phyloP scores from a whole-genome alignment of 1,140 invertebrate species.

The Drosophila seguyi region DNA sequence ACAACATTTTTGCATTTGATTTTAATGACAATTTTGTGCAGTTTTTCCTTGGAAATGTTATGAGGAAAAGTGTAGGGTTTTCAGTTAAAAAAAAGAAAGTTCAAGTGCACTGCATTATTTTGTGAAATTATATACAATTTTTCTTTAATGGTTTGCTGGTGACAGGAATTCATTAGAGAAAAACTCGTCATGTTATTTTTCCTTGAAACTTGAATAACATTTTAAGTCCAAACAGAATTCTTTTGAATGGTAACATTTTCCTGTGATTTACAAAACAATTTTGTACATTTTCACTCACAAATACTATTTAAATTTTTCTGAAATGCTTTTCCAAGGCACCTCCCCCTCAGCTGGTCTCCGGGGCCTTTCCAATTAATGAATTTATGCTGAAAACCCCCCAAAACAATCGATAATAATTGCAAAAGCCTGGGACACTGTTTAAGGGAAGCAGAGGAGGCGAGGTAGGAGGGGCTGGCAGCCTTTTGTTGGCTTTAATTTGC shows the following conservation, averaged over 20 bases:
- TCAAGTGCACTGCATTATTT: background rate
- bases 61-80: background rate
- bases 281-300: constrained; percentile 3
- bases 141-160: background rate
- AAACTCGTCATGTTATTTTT: background rate
- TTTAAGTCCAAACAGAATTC: background rate
- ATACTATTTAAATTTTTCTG: background rate
- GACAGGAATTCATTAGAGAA: background rate
- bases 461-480: background rate
- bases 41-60: background rate
- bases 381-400: constrained; percentile 49
- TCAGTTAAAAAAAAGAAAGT: background rate
- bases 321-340: background rate
- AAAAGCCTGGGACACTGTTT: constrained; percentile 13
- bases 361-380: constrained; percentile 62
- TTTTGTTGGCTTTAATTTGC: constrained; percentile 45
- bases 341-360: background rate
- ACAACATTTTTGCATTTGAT: background rate
- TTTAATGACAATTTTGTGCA: background rate
- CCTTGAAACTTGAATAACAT: background rate
- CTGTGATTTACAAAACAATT: background rate
- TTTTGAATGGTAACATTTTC: background rate
- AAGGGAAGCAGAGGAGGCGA: background rate
- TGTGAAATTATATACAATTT: background rate
- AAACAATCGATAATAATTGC: constrained; percentile 50